Base-by-base conservation (phyloP, 2,113 vertebrate species). In the Vulpes ferrilata region DNA sequence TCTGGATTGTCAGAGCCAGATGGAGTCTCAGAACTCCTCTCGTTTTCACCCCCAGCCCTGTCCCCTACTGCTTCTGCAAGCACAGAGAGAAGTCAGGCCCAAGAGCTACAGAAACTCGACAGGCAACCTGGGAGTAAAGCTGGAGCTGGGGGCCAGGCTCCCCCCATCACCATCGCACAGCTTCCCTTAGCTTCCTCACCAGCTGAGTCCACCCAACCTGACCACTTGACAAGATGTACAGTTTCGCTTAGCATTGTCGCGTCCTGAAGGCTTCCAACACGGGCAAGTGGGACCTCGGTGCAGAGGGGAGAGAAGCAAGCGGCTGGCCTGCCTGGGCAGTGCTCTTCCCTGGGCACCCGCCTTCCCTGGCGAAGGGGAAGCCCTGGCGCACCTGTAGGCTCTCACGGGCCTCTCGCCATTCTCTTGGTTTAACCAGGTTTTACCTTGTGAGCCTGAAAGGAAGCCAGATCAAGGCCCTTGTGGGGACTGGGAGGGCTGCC, bases 211-310 rank as follows among this genome's bases (percentile, higher is more conserved):
- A 43, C 64, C 80, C 90, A 27, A 0, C 78, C 2, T 51, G 65
- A 57, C 32, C 38, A 11, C 71, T 81, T 19, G 7, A 43, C 27
- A 30, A 53, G 65, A 1, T 5, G 19, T 11, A 19, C 48, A 35
- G 15, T 32, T 76, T 4, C 1, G 10, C 12, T 22, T 23, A 51
- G 27, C 43, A 0, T 2, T 11, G 5, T 17, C 20, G 48, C 17
- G 2, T 38, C 48, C 79, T 10, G 30, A 48, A 60, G 60, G 22
- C 27, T 69, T n/a, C 69, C 43, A 2, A 2, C 48, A 2, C 7
- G 7, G 6, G 48, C 64, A 80, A 10, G 30, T 10, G 0, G 55
- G 85, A 4, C 57, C 78, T 15, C 0, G 1, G 2, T 25, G 2
- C 7, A 0, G 12, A 23, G 69, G 55, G 5, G 7, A 57, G 89